Evolutionary conservation across 2,888 invertebrate species (phyloP), one percentile per base, ranked within the genome.

Genomic region (Spisula subtruncata): DNA sequence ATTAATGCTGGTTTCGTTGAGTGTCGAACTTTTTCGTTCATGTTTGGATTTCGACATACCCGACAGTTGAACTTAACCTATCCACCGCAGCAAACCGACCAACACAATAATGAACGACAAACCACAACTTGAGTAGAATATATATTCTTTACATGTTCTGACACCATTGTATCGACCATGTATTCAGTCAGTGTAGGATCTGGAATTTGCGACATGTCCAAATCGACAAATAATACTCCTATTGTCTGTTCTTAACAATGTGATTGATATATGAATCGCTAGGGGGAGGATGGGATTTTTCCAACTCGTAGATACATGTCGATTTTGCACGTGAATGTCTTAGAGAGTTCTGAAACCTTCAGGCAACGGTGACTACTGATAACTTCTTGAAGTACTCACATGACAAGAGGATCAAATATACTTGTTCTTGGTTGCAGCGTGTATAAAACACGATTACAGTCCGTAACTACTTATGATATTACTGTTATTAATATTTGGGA

Each of bases 151-250:
- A 35, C 8, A 75, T 75, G 2, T 32, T 2, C 10, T 32, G 75
- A 75, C 75, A 75, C 29, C 0, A 75, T 75, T 32, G 75, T 75
- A 75, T 75, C 75, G 75, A 75, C 75, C 75, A 75, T 75, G n/a
- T n/a, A n/a, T 14, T 75, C 32, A 18, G 12, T 35, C 5, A 32
- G 18, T 6, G 35, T 32, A 75, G 18, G 75, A 25, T 32, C 75
- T 32, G 32, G 75, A 35, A 35, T 75, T 75, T 75, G 75, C 18
- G 35, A 35, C 75, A 16, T 75, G 75, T 35, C 75, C 18, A 25
- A 75, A 75, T 75, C 32, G 35, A 75, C 75, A 75, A 75, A 75
- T 75, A 75, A 75, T 75, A 75, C 75, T 75, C 75, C 35, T 18
- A 75, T 75, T 32, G 16, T 12, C 75, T 32, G 35, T 32, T 75